phyloP scores from a whole-genome alignment of 2,888 invertebrate species.

The Himalopsyche kuldschensis region DNA sequence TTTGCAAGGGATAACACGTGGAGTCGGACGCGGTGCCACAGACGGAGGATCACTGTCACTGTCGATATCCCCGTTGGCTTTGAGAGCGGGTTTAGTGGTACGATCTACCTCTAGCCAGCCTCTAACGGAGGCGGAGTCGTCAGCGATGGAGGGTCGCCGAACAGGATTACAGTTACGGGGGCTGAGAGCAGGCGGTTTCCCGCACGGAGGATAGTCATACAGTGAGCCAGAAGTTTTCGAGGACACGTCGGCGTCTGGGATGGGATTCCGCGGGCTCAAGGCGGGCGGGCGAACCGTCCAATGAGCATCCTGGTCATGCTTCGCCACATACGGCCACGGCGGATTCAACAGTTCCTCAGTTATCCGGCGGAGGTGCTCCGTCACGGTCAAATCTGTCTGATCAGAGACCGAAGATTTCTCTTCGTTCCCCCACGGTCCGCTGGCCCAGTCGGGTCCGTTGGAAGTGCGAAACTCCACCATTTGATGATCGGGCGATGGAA shows the following conservation, averaged over 20 bases:
- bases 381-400: neutral
- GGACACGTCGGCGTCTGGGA: constrained; percentile 52
- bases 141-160: neutral
- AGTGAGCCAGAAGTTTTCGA: constrained; percentile 40
- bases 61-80: constrained; percentile 26
- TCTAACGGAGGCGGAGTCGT: constrained; percentile 4
- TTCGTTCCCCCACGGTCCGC: neutral
- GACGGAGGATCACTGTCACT: constrained; percentile 28
- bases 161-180: constrained; percentile 6
- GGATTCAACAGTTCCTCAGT: neutral
- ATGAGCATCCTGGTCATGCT: neutral
- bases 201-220: neutral
- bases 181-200: constrained; percentile 28
- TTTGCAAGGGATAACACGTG: neutral
- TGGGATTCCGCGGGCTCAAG: constrained; percentile 53
- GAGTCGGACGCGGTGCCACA: constrained; percentile 13
- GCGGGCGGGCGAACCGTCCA: constrained; percentile 43
- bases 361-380: constrained; percentile 4
- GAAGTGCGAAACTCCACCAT: constrained; percentile 35
- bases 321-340: neutral
- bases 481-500: constrained; percentile 37
- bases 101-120: constrained; percentile 32
- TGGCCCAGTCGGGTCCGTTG: constrained; percentile 30
- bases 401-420: neutral
- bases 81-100: constrained; percentile 29